These are phyloP conservation scores for Eurytoma adleriae DNA, from an alignment of 2,888 invertebrate genomes.

Conservation along the genomic window DNA sequence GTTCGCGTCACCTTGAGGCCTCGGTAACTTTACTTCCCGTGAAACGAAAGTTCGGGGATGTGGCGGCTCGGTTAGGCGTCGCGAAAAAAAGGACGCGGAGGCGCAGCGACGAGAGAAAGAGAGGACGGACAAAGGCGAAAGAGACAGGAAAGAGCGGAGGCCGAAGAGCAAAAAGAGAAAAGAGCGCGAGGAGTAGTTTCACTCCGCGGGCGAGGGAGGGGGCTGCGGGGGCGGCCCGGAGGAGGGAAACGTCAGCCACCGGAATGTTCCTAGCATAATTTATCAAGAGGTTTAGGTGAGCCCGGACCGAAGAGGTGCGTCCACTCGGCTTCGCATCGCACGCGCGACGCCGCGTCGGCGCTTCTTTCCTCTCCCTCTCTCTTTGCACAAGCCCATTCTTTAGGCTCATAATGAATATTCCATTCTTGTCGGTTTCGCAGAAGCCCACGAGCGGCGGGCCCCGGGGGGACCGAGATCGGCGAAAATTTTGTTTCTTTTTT, in stretches of 20 bases:
- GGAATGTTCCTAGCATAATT: slow-evolving; percentile 63
- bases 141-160: slow-evolving; percentile 46
- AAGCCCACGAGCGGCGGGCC: background rate
- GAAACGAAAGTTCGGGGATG: slow-evolving; percentile 49
- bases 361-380: slow-evolving; percentile 32
- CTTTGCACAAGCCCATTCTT: slow-evolving; percentile 51
- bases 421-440: slow-evolving; percentile 55
- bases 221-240: slow-evolving; percentile 48
- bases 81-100: background rate
- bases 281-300: slow-evolving; percentile 58
- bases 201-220: slow-evolving; percentile 23
- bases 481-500: slow-evolving; percentile 7
- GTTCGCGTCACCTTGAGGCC: slow-evolving; percentile 39
- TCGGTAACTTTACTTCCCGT: slow-evolving; percentile 15
- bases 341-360: slow-evolving; percentile 38
- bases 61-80: slow-evolving; percentile 18
- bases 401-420: slow-evolving; percentile 59
- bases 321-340: slow-evolving; percentile 55
- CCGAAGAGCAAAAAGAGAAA: slow-evolving; percentile 50
- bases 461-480: slow-evolving; percentile 33
- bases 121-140: slow-evolving; percentile 15
- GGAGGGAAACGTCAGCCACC: slow-evolving; percentile 55
- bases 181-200: slow-evolving; percentile 26
- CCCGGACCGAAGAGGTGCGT: slow-evolving; percentile 46
- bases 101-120: slow-evolving; percentile 21